Conservation (phyloP, 2,888 invertebrate genomes). For the Dynastes tityus region DNA sequence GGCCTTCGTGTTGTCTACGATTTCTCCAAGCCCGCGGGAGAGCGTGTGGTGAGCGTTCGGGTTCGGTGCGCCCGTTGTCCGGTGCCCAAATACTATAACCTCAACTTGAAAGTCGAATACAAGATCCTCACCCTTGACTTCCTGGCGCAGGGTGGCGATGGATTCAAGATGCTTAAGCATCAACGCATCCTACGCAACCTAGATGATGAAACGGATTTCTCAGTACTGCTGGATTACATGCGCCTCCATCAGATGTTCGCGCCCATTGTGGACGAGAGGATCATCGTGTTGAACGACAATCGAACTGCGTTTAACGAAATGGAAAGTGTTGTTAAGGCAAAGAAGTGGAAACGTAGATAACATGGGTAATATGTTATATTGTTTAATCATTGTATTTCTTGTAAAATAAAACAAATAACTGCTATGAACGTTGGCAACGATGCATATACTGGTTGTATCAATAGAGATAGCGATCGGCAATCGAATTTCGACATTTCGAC, state of each 20-base stretch:
- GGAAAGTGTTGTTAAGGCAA: too few relatives aligned
- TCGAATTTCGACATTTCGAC: too few relatives aligned
- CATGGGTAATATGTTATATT: too few relatives aligned
- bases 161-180: constrained; percentile 59
- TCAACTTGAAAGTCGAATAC: constrained; percentile 75
- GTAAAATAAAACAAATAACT: too few relatives aligned
- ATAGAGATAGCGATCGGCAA: too few relatives aligned
- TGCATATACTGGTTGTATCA: too few relatives aligned
- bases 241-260: not conserved
- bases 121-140: constrained; percentile 78
- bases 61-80: constrained; percentile 81
- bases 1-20: constrained; percentile 83
- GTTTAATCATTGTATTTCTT: too few relatives aligned
- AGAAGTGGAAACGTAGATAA: too few relatives aligned
- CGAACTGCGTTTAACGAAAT: too few relatives aligned
- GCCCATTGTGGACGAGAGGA: constrained; percentile 3
- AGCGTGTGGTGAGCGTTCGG: constrained; percentile 77
- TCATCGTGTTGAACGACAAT: constrained; percentile 3
- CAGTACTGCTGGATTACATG: not conserved
- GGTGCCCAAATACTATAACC: constrained; percentile 74
- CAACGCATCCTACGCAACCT: not conserved
- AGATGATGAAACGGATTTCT: not conserved
- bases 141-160: constrained; percentile 83
- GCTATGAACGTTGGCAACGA: too few relatives aligned
- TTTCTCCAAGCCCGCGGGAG: constrained; percentile 74